Percentiles rank a stretch among this genome's conserved stretches.
These are phyloP conservation scores for Thelaira solivaga DNA, from an alignment of 2,888 invertebrate genomes.

Conservation along the genomic window DNA sequence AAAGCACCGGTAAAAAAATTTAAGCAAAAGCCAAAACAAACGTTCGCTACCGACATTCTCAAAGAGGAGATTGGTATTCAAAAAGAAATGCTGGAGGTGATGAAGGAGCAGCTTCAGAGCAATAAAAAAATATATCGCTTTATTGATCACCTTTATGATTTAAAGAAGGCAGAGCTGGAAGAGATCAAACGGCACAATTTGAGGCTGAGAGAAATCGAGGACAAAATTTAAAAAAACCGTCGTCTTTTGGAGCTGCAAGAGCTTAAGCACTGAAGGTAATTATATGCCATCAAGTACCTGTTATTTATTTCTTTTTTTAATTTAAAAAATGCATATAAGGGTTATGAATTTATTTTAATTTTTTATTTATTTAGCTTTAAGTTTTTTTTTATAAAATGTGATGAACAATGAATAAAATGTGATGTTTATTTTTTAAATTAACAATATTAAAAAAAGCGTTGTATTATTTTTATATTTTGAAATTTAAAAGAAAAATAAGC, in stretches of 20 bases:
- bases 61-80: conserved; percentile 29
- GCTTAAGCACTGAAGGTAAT: conserved; percentile 20
- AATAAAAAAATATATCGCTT: conserved; percentile 18
- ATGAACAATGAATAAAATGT: conserved; percentile 18
- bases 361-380: conserved; percentile 31
- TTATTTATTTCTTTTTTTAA: conserved; percentile 15
- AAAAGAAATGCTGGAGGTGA: conserved; percentile 21
- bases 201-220: conserved; percentile 38
- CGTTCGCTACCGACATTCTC: neutral
- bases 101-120: conserved; percentile 36
- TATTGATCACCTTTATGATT: conserved; percentile 34
- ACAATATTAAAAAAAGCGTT: conserved; percentile 19
- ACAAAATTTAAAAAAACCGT: conserved; percentile 49
- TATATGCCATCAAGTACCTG: conserved; percentile 24
- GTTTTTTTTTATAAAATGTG: conserved; percentile 19
- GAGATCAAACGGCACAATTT: conserved; percentile 45
- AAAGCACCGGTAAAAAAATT: conserved; percentile 13
- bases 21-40: conserved; percentile 2
- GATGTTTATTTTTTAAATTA: conserved; percentile 25
- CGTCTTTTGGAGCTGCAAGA: conserved; percentile 32
- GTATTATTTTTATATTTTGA: neutral
- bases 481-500: neutral
- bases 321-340: conserved; percentile 15
- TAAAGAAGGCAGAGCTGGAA: conserved; percentile 37
- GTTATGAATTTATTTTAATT: conserved; percentile 24